Conservation (phyloP, 2,797 vertebrate genomes). For the Crypturellus tataupa region DNA sequence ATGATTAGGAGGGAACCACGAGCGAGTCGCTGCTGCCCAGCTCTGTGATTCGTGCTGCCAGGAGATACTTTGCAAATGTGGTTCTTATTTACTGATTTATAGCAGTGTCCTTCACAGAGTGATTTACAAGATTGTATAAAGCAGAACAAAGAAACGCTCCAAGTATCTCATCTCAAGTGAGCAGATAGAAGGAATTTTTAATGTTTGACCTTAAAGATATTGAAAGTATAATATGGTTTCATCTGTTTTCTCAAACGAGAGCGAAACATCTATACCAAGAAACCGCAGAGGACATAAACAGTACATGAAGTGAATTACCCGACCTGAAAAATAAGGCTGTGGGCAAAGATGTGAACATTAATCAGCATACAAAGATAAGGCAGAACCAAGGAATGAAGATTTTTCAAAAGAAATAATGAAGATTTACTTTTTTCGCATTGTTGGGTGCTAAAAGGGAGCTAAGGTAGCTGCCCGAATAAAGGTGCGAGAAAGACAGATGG, state of each 20-base stretch:
- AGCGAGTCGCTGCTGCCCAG: not conserved
- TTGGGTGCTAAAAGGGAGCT: not conserved
- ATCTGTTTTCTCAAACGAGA: conserved; percentile 37
- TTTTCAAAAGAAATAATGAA: conserved; percentile 37
- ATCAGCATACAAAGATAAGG: conserved; percentile 18
- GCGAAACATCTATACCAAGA: not conserved
- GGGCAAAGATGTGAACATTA: conserved; percentile 41
- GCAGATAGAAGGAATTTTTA: conserved; percentile 48
- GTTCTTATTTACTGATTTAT: conserved; percentile 50
- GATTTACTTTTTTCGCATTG: not conserved
- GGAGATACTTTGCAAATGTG: conserved; percentile 1
- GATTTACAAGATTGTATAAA: conserved; percentile 21
- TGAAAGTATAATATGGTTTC: conserved; percentile 42
- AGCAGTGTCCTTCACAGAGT: conserved; percentile 10
- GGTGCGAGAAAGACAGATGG: not conserved
- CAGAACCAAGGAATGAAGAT: conserved; percentile 13
- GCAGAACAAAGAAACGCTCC: conserved; percentile 39
- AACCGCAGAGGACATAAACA: conserved; percentile 31
- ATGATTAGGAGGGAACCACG: not conserved
- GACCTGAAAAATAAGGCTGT: conserved; percentile 55
- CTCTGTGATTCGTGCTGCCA: not conserved
- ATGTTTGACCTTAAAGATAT: conserved; percentile 55
- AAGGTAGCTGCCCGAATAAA: conserved; percentile 1
- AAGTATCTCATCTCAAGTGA: conserved; percentile 41
- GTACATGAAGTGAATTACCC: conserved; percentile 46